Conservation (phyloP, 2,888 invertebrate species). For the Homarus gammarus region DNA sequence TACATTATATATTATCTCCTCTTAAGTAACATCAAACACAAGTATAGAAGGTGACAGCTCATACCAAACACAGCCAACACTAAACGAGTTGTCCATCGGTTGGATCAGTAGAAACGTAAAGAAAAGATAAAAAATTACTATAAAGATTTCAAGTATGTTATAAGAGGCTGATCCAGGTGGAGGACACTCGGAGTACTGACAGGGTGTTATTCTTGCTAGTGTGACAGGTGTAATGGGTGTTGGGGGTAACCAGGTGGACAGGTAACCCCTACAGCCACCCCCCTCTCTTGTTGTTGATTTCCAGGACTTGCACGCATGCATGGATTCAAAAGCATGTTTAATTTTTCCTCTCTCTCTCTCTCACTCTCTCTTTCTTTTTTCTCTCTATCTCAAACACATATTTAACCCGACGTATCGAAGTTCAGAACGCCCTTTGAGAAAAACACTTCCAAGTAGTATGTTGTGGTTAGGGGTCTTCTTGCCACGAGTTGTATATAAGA, state of each 20-base stretch:
- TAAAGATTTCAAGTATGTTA: too few species aligned
- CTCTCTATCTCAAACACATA: neutral
- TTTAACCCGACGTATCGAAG: neutral
- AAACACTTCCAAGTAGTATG: conserved; percentile 8
- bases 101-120: too few species aligned
- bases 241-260: neutral
- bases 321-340: neutral
- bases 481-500: conserved; percentile 48
- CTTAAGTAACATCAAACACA: too few species aligned
- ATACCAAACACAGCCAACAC: too few species aligned
- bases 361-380: conserved; percentile 10
- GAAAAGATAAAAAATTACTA: too few species aligned
- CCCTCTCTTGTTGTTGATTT: too few species aligned
- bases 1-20: too few species aligned
- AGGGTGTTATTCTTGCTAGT: too few species aligned
- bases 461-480: conserved; percentile 13
- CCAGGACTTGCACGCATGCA: conserved; percentile 1
- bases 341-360: conserved; percentile 3
- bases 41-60: too few species aligned
- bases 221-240: neutral
- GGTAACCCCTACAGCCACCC: neutral
- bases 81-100: too few species aligned
- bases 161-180: too few species aligned
- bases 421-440: neutral
- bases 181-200: too few species aligned